Evolutionary conservation across 2,888 invertebrate species (phyloP), one percentile per base, ranked within the genome.

Genomic region (Mesodorylaimus sp.): DNA sequence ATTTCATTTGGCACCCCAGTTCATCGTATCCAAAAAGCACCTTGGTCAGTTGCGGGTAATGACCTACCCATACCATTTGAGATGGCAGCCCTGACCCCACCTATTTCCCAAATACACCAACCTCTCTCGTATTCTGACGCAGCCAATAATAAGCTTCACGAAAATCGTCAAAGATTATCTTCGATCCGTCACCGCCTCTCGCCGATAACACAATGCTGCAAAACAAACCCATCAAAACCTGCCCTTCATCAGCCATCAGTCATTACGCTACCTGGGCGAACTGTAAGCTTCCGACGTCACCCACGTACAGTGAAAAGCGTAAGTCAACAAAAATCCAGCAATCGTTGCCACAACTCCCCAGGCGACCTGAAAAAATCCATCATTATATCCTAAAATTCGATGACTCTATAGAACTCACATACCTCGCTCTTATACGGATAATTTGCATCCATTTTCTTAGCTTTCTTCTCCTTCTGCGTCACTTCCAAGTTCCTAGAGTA

Each of bases 141-240:
- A 95, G 75, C 95, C 95, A 95, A 59, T 88, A 91, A 70, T 95
- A 95, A 0, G 93, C 93, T 60, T 89, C 93, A 63, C 95, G 79
- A 73, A 95, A 97, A 74, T 97, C 95, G 70, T 97, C 95, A 70
- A 97, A 95, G 61, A 97, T 95, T 66, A 95, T 89, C 50, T 89
- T 72, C 19, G 69, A 68, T 24, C 91, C 91, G 68, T 89, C 76
- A 72, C 79, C 75, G 71, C 87, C 75, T 38, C 79, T 70, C 5
- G 79, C 79, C 7, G 79, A 78, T 3, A 77, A 64, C 1, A 76
- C 77, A 19, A 43, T 50, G 26, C 89, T n/a, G n/a, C n/a, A n/a
- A n/a, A n/a, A n/a, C n/a, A n/a, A n/a, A n/a, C n/a, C n/a, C n/a
- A n/a, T n/a, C n/a, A n/a, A n/a, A n/a, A n/a, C n/a, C n/a, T n/a